phyloP scores from a whole-genome alignment of 2,113 vertebrate species.

The Crotalus horridus region DNA sequence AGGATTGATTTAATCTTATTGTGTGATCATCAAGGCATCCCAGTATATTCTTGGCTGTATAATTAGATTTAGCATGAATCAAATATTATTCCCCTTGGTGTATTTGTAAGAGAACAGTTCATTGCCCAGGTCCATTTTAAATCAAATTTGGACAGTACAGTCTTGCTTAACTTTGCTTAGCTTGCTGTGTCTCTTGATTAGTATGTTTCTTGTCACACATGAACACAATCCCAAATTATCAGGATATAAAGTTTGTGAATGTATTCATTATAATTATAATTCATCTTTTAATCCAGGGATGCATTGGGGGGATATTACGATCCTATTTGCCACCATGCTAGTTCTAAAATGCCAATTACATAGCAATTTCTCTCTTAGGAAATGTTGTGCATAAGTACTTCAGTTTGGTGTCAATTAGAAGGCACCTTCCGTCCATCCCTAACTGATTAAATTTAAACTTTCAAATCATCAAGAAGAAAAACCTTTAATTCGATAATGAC shows the following conservation, averaged over 20 bases:
- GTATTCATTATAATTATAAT: not conserved
- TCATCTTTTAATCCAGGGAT: not conserved
- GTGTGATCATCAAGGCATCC: not conserved
- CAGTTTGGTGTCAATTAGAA: not conserved
- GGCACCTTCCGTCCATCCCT: not conserved
- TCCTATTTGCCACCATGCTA: not conserved
- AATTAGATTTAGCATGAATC: not conserved
- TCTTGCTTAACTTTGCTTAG: not conserved
- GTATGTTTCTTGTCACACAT: not conserved
- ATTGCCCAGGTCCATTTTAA: not conserved
- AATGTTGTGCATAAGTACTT: not conserved
- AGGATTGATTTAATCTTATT: not conserved
- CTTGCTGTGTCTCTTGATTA: not conserved
- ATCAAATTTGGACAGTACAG: not conserved
- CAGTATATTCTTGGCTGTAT: not conserved
- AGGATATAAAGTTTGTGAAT: not conserved
- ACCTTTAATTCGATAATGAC: not conserved
- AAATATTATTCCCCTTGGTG: not conserved
- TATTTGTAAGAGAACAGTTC: not conserved
- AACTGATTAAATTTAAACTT: not conserved
- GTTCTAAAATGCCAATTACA: not conserved
- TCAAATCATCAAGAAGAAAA: not conserved
- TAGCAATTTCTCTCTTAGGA: not conserved
- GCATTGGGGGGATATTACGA: not conserved
- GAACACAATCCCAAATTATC: not conserved